Conservation (phyloP, 1,140 invertebrate species). For the Lethrus apterus region DNA sequence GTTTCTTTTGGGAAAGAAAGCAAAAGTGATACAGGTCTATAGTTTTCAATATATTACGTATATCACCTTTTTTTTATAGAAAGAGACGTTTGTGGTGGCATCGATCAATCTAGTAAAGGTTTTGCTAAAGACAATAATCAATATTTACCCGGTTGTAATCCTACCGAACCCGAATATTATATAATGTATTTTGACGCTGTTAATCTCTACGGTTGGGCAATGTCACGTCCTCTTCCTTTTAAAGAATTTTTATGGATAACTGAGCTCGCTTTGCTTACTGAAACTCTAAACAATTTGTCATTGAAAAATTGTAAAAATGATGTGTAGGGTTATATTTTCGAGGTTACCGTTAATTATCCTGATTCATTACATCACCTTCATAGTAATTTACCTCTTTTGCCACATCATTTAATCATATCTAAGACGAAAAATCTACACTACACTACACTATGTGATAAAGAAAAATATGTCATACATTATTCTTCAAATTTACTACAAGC, state of each 20-base stretch:
- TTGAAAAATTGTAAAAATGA: conserved; percentile 33
- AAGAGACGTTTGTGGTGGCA: too few relatives aligned
- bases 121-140: conserved; percentile 42
- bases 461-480: conserved; percentile 21
- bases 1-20: too few relatives aligned
- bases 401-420: conserved; percentile 12
- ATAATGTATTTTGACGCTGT: conserved; percentile 46
- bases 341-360: too few relatives aligned
- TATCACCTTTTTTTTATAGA: too few relatives aligned
- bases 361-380: too few relatives aligned
- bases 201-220: conserved; percentile 49
- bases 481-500: conserved; percentile 18
- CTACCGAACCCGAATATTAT: conserved; percentile 29
- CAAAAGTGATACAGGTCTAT: too few relatives aligned
- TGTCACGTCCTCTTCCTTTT: conserved; percentile 42
- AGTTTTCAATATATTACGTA: too few relatives aligned
- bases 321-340: conserved; percentile 43
- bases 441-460: conserved; percentile 19
- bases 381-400: too few relatives aligned
- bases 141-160: conserved; percentile 41
- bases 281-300: too few relatives aligned
- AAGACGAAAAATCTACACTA: not conserved
- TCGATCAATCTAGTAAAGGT: too few relatives aligned
- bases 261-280: conserved; percentile 31
- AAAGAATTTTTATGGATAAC: conserved; percentile 42